phyloP scores from a whole-genome alignment of 2,113 vertebrate species.

The Bombycilla garrulus region DNA sequence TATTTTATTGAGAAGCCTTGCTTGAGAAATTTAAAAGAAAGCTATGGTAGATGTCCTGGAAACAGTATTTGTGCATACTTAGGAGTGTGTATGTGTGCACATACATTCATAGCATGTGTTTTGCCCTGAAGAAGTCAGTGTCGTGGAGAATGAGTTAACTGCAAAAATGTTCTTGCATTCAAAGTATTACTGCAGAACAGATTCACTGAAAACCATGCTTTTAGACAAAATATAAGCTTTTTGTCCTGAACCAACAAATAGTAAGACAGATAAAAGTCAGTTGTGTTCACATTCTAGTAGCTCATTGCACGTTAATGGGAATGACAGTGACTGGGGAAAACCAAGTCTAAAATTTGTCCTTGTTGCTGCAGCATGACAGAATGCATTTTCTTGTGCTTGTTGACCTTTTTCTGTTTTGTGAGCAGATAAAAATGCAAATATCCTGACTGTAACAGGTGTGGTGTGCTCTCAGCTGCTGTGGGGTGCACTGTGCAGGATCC shows the following conservation, averaged over 20 bases:
- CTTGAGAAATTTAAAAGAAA: background rate
- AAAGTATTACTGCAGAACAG: background rate
- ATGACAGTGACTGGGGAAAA: background rate
- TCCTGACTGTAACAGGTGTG: background rate
- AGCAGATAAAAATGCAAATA: background rate
- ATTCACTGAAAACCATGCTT: background rate
- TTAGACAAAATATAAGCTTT: background rate
- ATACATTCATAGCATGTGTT: background rate
- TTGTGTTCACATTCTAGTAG: fast-evolving
- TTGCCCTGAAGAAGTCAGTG: background rate
- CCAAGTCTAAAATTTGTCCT: background rate
- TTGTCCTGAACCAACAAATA: background rate
- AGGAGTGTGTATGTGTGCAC: background rate
- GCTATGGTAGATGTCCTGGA: background rate
- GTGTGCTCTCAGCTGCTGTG: background rate
- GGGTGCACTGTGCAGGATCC: background rate
- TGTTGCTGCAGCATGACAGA: background rate
- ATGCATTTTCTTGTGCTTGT: background rate
- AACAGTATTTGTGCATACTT: background rate
- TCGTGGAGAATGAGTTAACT: background rate
- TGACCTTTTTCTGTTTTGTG: background rate
- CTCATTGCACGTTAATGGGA: background rate
- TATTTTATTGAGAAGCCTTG: background rate
- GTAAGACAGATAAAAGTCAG: background rate
- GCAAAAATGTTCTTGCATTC: background rate